Evolutionary conservation across 2,113 vertebrate species (phyloP).

Genomic region (Canis aureus): DNA sequence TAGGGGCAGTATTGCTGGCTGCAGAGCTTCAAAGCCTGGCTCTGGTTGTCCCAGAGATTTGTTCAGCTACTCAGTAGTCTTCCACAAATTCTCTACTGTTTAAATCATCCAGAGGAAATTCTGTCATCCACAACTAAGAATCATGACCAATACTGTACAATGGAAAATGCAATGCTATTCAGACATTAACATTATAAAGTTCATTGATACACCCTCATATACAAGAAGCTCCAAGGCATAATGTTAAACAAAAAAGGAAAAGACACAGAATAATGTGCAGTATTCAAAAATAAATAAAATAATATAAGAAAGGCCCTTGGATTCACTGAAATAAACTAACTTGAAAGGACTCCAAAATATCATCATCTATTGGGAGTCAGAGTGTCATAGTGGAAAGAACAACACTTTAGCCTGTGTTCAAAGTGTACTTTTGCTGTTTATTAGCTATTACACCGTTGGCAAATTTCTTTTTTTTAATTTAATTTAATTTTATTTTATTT

Average conservation of each 20-base stretch:
- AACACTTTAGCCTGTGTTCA: neutral
- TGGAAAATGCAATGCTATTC: neutral
- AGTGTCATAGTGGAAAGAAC: neutral
- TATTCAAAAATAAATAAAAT: constrained; percentile 45
- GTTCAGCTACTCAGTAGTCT: neutral
- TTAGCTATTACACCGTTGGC: neutral
- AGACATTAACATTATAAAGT: neutral
- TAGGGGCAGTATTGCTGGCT: neutral
- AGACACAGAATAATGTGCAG: neutral
- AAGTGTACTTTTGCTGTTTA: neutral
- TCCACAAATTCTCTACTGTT: neutral
- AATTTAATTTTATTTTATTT: too few species aligned
- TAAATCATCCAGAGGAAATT: constrained; percentile 53
- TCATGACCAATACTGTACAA: neutral
- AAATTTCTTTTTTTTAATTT: neutral
- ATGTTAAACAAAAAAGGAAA: neutral
- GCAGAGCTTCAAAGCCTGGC: neutral
- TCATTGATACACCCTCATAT: neutral
- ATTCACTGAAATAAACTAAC: neutral
- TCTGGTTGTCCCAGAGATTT: neutral
- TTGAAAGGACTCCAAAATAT: neutral
- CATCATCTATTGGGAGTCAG: neutral
- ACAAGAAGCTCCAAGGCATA: neutral
- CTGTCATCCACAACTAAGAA: neutral
- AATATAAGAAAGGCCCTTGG: neutral